These are phyloP conservation scores for Zosterops hypoxanthus DNA, from an alignment of 2,113 vertebrate genomes.

Conservation along the genomic window DNA sequence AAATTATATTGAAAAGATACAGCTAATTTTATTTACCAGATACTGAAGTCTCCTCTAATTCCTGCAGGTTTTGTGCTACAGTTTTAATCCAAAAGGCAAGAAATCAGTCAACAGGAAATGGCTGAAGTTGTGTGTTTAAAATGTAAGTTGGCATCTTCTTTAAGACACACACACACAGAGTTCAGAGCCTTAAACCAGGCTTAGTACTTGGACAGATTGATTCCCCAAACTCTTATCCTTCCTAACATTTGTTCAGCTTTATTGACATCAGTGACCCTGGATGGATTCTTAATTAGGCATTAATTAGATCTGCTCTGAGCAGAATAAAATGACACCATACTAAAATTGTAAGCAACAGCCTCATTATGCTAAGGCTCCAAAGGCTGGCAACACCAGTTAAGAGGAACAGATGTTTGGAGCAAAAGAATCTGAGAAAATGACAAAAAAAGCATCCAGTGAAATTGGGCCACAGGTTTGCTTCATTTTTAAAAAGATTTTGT, in stretches of 20 bases:
- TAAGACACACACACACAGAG: not conserved
- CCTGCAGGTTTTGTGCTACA: not conserved
- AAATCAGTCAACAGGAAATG: not conserved
- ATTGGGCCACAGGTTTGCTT: not conserved
- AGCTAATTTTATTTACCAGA: not conserved
- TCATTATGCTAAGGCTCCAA: not conserved
- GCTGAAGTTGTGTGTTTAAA: not conserved
- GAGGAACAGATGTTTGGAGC: not conserved
- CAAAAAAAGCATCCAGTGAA: not conserved
- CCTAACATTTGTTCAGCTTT: slow-evolving; percentile 6
- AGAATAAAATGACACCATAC: not conserved
- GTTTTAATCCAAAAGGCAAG: not conserved
- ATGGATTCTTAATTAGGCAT: not conserved
- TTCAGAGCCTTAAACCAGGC: not conserved
- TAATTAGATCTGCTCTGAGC: not conserved
- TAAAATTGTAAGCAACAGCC: not conserved
- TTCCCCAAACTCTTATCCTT: not conserved
- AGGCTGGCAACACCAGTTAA: not conserved
- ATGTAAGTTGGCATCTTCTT: not conserved
- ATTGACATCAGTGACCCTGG: not conserved
- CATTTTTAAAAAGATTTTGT: not conserved
- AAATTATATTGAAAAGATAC: not conserved
- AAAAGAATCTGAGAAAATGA: not conserved
- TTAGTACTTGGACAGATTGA: not conserved
- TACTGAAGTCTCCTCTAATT: not conserved